Evolutionary conservation across 2,113 vertebrate species (phyloP).

Genomic region (Picathartes gymnocephalus): DNA sequence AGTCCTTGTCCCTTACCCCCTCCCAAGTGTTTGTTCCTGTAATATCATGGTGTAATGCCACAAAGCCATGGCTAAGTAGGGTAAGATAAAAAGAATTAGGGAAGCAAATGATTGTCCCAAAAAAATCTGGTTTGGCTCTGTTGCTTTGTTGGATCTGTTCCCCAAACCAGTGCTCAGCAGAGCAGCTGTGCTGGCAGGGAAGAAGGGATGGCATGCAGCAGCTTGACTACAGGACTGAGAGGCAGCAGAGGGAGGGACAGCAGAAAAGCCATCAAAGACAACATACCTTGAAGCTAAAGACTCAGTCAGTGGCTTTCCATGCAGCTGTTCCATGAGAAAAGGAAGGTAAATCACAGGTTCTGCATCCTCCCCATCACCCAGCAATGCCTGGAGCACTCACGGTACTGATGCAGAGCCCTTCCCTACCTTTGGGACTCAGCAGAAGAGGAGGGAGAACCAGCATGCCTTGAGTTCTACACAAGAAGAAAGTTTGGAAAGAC

Average conservation of each 20-base stretch:
- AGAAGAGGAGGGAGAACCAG: not conserved
- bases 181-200: slow-evolving; percentile 9
- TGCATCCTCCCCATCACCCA: not conserved
- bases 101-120: not conserved
- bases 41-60: not conserved
- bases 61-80: not conserved
- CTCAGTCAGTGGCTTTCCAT: not conserved
- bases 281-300: not conserved
- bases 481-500: not conserved
- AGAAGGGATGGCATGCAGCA: not conserved
- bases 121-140: not conserved
- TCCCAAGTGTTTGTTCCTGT: not conserved
- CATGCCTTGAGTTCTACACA: not conserved
- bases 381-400: not conserved
- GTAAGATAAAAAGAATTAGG: not conserved
- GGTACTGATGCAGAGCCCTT: fast-evolving
- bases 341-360: not conserved
- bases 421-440: not conserved
- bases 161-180: not conserved
- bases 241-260: not conserved
- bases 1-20: not conserved
- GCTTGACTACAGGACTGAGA: not conserved
- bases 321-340: not conserved
- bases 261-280: not conserved
- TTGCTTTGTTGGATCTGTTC: not conserved